Evolutionary conservation across 1,140 invertebrate species (phyloP).

Genomic region (Nymphalis io): DNA sequence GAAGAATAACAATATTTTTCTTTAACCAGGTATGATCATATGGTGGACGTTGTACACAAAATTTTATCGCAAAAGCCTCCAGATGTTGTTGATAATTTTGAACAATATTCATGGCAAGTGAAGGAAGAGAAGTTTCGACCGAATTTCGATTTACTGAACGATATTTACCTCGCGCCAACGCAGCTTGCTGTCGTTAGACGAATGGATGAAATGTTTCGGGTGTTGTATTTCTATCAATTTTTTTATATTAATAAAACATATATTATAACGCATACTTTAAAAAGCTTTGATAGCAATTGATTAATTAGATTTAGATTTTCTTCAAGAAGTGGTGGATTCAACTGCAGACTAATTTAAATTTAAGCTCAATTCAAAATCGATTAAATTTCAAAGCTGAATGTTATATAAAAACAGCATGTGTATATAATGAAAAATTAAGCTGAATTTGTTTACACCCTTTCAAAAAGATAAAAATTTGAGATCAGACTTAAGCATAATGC

Average conservation of each 20-base stretch:
- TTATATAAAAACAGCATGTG: no score
- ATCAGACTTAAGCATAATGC: no score
- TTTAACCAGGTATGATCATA: slow-evolving; percentile 82
- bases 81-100: slow-evolving; percentile 84
- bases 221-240: not conserved
- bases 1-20: not conserved
- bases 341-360: no score
- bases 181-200: slow-evolving; percentile 60
- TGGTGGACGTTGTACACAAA: slow-evolving; percentile 83
- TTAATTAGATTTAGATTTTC: no score
- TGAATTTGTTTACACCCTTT: no score
- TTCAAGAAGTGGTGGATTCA: no score
- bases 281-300: no score
- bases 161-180: slow-evolving; percentile 80
- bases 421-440: no score
- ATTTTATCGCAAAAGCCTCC: slow-evolving; percentile 83
- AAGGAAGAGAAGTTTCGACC: slow-evolving; percentile 82
- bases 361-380: no score
- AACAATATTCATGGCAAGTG: slow-evolving; percentile 84
- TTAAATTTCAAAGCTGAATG: no score
- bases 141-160: slow-evolving; percentile 81
- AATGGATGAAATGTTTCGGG: slow-evolving; percentile 76
- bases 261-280: slow-evolving; percentile 23
- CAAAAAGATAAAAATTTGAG: no score
- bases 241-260: not conserved